Percentiles rank a stretch among this genome's conserved stretches.
Evolutionary conservation across 2,888 invertebrate species (phyloP).

Genomic region (Eustalomyia histrio): DNA sequence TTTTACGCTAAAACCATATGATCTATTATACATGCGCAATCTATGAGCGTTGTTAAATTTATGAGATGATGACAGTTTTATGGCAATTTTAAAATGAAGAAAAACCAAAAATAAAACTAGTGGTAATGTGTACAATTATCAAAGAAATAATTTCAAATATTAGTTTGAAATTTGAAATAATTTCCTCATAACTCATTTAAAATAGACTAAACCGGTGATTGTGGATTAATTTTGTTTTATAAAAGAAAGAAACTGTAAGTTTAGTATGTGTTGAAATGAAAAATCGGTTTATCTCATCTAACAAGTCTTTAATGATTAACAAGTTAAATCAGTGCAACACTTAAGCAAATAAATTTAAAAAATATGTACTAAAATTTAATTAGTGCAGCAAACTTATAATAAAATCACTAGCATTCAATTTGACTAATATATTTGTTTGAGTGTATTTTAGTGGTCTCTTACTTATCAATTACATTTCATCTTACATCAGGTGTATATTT

Average conservation of each 20-base stretch:
- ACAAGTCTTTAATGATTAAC: slow-evolving; percentile 29
- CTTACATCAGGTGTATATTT: slow-evolving; percentile 37
- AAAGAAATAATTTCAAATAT: slow-evolving; percentile 20
- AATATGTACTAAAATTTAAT: too few species aligned
- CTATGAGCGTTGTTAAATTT: slow-evolving; percentile 26
- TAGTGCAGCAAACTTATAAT: background rate
- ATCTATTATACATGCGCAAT: slow-evolving; percentile 2
- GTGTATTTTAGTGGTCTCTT: background rate
- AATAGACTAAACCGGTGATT: slow-evolving; percentile 5
- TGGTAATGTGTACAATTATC: slow-evolving; percentile 17
- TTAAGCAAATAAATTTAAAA: background rate
- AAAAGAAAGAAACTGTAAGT: background rate
- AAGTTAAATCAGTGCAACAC: background rate
- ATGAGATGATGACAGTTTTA: slow-evolving; percentile 59
- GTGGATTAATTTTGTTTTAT: background rate
- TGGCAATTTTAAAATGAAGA: slow-evolving; percentile 29
- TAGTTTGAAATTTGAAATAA: slow-evolving; percentile 32
- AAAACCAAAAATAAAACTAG: slow-evolving; percentile 10
- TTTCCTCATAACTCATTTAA: slow-evolving; percentile 42
- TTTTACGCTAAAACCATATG: background rate
- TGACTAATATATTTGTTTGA: background rate
- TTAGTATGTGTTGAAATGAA: slow-evolving; percentile 16
- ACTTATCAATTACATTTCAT: slow-evolving; percentile 42
- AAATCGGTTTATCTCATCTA: slow-evolving; percentile 34
- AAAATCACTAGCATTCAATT: background rate